Percentiles rank a stretch among this genome's conserved stretches.
Conservation (phyloP, 2,888 invertebrate genomes). For the Apantesis nais region DNA sequence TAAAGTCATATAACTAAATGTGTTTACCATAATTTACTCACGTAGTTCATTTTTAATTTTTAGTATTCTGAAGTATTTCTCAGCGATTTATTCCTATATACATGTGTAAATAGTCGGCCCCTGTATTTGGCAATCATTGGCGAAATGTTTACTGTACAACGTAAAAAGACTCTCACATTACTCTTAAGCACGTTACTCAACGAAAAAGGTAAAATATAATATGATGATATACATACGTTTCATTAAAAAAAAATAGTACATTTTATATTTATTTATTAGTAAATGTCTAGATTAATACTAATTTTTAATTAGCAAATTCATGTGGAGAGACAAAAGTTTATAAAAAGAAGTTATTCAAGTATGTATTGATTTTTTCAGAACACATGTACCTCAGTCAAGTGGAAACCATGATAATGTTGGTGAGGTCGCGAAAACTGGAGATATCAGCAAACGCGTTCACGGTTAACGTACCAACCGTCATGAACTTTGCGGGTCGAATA, state of each 20-base stretch:
- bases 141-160: constrained; percentile 57
- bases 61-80: constrained; percentile 53
- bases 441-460: constrained; percentile 61
- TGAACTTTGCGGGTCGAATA: constrained; percentile 59
- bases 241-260: not conserved
- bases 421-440: constrained; percentile 57
- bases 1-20: not conserved
- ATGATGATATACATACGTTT: too few species aligned
- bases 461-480: constrained; percentile 54
- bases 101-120: constrained; percentile 57
- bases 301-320: not conserved
- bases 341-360: not conserved
- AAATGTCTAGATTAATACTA: not conserved
- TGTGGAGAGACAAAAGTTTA: not conserved
- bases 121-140: constrained; percentile 59
- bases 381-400: constrained; percentile 57
- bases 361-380: constrained; percentile 50
- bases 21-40: not conserved
- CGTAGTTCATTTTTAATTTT: constrained; percentile 24
- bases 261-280: not conserved
- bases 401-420: constrained; percentile 61
- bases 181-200: constrained; percentile 55
- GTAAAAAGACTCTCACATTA: constrained; percentile 53
- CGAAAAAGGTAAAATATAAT: constrained; percentile 49
- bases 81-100: constrained; percentile 60